These are phyloP conservation scores for Caenorhabditis parvicauda DNA, from an alignment of 2,888 invertebrate genomes.

Conservation along the genomic window DNA sequence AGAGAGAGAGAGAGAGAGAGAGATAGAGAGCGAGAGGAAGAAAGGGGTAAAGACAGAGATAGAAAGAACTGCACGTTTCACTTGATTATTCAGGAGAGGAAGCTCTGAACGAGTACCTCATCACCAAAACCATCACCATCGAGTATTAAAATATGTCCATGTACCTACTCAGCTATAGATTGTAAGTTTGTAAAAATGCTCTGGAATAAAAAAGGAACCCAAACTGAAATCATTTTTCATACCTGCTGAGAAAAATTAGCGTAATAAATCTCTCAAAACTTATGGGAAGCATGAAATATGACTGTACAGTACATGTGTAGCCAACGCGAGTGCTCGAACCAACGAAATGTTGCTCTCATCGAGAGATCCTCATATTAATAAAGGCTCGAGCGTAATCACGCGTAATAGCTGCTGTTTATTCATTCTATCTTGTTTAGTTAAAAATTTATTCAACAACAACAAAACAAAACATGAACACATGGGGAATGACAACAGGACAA, in stretches of 20 bases:
- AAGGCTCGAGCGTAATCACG: too few species aligned
- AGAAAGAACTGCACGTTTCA: background rate
- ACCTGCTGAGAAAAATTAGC: background rate
- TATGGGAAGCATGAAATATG: background rate
- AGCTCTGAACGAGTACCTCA: conserved; percentile 87
- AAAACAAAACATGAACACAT: too few species aligned
- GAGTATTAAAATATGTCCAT: conserved; percentile 72
- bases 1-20: too few species aligned
- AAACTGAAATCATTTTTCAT: conserved; percentile 2
- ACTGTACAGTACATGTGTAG: background rate
- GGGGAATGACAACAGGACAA: too few species aligned
- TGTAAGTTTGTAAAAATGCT: conserved; percentile 3
- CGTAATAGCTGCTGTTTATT: too few species aligned
- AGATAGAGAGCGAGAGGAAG: too few species aligned
- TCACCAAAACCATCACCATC: conserved; percentile 88
- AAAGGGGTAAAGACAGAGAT: too few species aligned
- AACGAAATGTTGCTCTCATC: too few species aligned
- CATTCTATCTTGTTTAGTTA: too few species aligned
- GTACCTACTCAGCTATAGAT: conserved; percentile 4
- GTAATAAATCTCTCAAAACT: background rate
- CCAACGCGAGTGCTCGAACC: too few species aligned
- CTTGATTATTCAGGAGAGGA: conserved; percentile 74
- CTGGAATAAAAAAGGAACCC: background rate
- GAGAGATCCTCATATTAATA: too few species aligned
- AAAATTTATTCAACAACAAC: too few species aligned